A percentile compares a stretch with the other conserved stretches of the same genome.
These are phyloP conservation scores for Coracias cyanogaster DNA, from an alignment of 2,797 vertebrate species.

Conservation along the genomic window DNA sequence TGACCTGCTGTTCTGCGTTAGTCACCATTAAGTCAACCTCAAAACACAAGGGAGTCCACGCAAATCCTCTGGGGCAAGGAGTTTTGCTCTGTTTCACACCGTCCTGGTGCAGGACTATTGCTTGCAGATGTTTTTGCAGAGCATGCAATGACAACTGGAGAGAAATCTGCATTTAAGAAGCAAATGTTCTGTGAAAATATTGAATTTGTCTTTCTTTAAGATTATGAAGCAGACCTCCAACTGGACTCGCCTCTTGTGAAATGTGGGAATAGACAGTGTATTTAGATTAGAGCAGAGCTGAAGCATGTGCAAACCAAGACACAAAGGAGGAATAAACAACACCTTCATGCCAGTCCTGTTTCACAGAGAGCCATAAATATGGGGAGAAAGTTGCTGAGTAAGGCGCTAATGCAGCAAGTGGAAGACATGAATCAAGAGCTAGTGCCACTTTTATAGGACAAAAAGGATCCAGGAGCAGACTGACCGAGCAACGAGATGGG, in stretches of 20 bases:
- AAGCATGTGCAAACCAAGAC: background rate
- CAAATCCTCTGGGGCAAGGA: background rate
- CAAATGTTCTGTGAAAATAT: background rate
- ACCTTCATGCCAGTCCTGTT: conserved; percentile 1
- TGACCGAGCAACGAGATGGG: background rate
- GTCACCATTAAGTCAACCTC: background rate
- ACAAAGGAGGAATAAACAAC: conserved; percentile 43
- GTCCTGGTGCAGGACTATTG: background rate
- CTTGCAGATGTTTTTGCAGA: background rate
- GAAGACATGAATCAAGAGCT: conserved; percentile 8
- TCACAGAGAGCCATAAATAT: background rate
- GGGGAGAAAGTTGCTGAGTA: background rate
- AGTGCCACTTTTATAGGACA: background rate
- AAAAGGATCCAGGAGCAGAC: background rate
- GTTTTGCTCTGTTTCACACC: background rate
- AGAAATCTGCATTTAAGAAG: background rate
- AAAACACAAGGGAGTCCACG: background rate
- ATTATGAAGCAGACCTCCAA: background rate
- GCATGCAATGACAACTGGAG: background rate
- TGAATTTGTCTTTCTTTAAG: background rate
- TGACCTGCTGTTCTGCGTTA: background rate
- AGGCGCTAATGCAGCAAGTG: background rate
- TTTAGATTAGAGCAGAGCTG: background rate
- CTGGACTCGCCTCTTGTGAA: background rate
- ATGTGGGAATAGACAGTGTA: background rate